phyloP scores from a whole-genome alignment of 1,140 invertebrate genomes.

The Lamellibrachia luymesi region DNA sequence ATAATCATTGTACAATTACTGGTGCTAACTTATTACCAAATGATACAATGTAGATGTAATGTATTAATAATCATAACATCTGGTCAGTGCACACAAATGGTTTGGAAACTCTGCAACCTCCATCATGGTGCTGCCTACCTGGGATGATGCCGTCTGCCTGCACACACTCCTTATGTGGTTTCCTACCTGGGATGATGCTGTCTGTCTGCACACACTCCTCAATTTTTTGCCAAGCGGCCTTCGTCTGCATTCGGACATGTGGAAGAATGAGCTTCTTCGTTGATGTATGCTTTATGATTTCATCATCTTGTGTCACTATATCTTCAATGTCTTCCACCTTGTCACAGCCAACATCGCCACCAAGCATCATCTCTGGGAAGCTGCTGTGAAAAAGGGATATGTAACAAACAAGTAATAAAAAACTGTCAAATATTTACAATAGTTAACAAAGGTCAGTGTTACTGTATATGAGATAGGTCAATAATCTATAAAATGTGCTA shows the following conservation, averaged over 20 bases:
- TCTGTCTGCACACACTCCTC: slow-evolving; percentile 23
- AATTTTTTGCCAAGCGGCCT: neutral
- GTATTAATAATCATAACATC: no score
- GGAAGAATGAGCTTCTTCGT: slow-evolving; percentile 19
- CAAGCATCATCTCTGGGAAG: neutral
- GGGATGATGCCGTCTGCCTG: slow-evolving; percentile 37
- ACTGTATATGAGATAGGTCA: no score
- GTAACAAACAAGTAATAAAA: neutral
- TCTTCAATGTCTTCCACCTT: slow-evolving; percentile 36
- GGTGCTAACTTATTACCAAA: no score
- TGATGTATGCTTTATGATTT: slow-evolving; percentile 15
- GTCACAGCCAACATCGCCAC: neutral
- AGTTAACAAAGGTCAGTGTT: no score
- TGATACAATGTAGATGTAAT: no score
- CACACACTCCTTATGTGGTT: neutral
- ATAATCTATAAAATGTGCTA: no score
- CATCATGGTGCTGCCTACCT: slow-evolving; percentile 21
- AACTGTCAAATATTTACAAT: no score
- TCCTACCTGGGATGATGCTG: slow-evolving; percentile 37
- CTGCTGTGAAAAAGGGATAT: neutral
- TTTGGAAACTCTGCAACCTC: neutral
- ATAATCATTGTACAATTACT: no score
- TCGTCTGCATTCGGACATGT: slow-evolving; percentile 26
- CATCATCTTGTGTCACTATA: slow-evolving; percentile 21
- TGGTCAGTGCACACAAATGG: no score